Conservation (phyloP, 2,888 invertebrate species). For the Drosophila mettleri region DNA sequence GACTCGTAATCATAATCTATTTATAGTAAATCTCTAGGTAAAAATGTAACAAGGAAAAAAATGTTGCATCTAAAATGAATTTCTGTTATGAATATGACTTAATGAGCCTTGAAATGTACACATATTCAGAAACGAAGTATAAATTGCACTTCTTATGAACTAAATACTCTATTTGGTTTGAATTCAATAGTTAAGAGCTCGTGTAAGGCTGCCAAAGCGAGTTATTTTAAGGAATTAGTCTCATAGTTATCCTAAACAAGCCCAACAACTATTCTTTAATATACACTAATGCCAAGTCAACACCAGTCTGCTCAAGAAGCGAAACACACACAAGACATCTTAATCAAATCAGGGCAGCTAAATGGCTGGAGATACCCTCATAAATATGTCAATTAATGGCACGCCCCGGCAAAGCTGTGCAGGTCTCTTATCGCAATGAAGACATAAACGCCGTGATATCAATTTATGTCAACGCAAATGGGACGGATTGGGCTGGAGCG, state of each 20-base stretch:
- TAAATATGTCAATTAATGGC: conserved; percentile 82
- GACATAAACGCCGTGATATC: conserved; percentile 81
- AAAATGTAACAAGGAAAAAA: no score
- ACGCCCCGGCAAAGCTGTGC: conserved; percentile 28
- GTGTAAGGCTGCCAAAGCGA: background rate
- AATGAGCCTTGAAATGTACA: no score
- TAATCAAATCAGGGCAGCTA: conserved; percentile 69
- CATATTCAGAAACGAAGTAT: no score
- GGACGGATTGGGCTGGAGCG: conserved; percentile 35
- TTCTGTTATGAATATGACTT: no score
- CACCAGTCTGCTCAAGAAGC: conserved; percentile 2
- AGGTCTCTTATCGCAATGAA: conserved; percentile 74
- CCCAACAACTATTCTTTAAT: background rate
- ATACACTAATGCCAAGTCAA: conserved; percentile 2
- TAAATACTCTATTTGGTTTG: no score
- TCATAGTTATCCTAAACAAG: background rate
- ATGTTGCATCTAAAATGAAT: no score
- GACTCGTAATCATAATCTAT: no score
- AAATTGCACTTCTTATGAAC: no score
- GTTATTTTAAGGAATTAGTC: background rate
- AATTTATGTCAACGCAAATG: conserved; percentile 84
- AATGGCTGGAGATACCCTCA: conserved; percentile 72
- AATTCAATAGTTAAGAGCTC: no score
- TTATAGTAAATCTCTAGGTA: no score
- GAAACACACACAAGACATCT: conserved; percentile 43